Evolutionary conservation across 2,888 invertebrate genomes (phyloP), one percentile per base, ranked within the genome.

Genomic region (Parnassius apollo): DNA sequence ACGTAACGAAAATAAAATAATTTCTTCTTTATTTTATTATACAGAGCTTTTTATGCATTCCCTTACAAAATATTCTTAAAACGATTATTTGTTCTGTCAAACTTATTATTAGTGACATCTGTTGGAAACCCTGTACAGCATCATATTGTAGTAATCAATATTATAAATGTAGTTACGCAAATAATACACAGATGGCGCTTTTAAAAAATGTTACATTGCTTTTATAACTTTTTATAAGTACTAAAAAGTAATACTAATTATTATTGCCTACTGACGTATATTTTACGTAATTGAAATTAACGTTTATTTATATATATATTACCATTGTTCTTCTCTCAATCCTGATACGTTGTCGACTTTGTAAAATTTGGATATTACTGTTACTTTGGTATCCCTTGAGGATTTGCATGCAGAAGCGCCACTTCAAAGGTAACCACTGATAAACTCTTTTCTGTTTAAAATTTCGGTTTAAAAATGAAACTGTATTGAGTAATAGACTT

Each of bases 341-440:
- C 65, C 51, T 68, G 65, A 64, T 61, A 63, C 72, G 67, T 75
- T 76, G 70, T 18, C 18, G 18, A 68, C 73, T 66, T 66, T 65
- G 65, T 69, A 83, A 84, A 86, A 86, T 86, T 85, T 7, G 83
- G 83, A 85, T 88, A 79, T 80, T 73, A 71, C 70, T 67, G 70
- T 74, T 46, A 18, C n/a, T 22, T 46, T 71, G 71, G 71, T 69
- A 74, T 73, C 72, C 74, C 76, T 74, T 71, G 74, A 70, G 80
- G 80, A 90, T 91, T 90, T 91, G 89, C 88, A 91, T 91, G 91
- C 91, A 89, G 91, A 91, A 91, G 91, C 88, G 86, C 88, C 86
- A 88, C 87, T 90, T 89, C 91, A 91, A 91, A 91, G 88, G 85
- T 82, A 85, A 83, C 85, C 76, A 81, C 83, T 86, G 77, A 78